phyloP scores from a whole-genome alignment of 2,113 vertebrate genomes.

The Cynoglossus semilaevis region DNA sequence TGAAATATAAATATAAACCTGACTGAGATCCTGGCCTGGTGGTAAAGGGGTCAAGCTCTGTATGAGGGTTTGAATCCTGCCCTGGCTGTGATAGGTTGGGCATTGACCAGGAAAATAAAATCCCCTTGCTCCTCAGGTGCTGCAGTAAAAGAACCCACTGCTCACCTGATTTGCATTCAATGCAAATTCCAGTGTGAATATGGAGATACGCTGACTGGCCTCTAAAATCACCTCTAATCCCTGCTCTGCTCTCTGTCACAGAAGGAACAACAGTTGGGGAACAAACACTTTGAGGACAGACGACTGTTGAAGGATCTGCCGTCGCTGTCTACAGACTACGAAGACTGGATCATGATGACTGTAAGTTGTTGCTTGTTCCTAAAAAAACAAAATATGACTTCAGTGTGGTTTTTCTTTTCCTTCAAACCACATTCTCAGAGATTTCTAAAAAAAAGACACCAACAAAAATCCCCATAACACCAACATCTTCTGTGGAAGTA shows the following conservation, averaged over 20 bases:
- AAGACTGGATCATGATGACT: constrained; percentile 65
- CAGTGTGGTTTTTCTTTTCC: neutral
- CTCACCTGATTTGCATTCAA: no score
- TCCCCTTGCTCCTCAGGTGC: no score
- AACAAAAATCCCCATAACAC: neutral
- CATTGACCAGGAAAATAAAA: no score
- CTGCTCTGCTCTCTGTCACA: constrained; percentile 18
- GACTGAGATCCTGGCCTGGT: no score
- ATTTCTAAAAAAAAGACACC: constrained; percentile 16
- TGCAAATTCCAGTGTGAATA: no score
- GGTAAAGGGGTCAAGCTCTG: no score
- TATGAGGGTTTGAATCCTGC: no score
- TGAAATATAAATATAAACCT: no score
- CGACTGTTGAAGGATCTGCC: constrained; percentile 59
- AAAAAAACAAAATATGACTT: neutral
- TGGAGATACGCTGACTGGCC: neutral
- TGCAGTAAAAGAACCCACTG: no score
- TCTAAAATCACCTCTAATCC: neutral
- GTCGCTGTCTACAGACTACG: constrained; percentile 62
- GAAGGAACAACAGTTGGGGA: constrained; percentile 69
- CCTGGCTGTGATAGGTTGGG: no score
- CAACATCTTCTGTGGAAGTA: neutral
- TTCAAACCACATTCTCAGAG: neutral
- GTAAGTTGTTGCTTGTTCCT: constrained; percentile 44
- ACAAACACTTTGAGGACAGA: constrained; percentile 59